Evolutionary conservation across 2,113 vertebrate species (phyloP), one percentile per base, ranked within the genome.

Genomic region (Platysternon megacephalum): DNA sequence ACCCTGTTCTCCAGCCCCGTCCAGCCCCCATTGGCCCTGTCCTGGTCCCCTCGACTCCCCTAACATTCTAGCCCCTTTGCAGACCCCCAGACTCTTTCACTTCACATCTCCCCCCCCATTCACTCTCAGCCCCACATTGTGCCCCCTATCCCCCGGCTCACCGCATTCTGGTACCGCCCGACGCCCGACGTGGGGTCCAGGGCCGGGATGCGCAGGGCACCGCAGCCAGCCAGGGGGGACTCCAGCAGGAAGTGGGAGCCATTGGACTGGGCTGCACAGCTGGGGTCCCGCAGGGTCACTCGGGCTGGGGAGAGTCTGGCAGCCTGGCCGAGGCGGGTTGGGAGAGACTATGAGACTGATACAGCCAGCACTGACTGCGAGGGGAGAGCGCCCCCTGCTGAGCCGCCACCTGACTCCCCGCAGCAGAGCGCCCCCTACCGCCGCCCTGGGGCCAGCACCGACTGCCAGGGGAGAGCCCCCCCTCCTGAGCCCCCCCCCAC

Each of bases 201-300:
- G 97, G 96, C 35, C 84, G 86, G 82, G 88, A 96, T 35, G 17
- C 79, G 97, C 72, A 98, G 97, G 1, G 98, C 98, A 61, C 98
- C 97, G 87, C 98, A 98, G 98, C 95, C 98, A 97, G 98, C 97
- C 88, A 98, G 96, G 4, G 98, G 98, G 81, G 98, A 98, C 82
- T 93, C 97, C 94, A 98, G 95, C 92, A 98, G 98, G 97, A 98
- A 98, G 92, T 98, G 98, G 86, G 96, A 98, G 86, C 96, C 97
- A 26, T 98, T 98, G 61, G 96, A 96, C 87, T 95, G 68, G 49
- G 98, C 98, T 89, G 95, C 95, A 97, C 98, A 98, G 6, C 89
- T 55, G 10, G 91, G 96, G 85, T 98, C 98, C 42, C 86, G 94
- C 79, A 98, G 96, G 19, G 98, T 98, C 86, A 98, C 55, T 14